Conservation (phyloP, 2,113 vertebrate genomes). For the Corythornis vintsioides region DNA sequence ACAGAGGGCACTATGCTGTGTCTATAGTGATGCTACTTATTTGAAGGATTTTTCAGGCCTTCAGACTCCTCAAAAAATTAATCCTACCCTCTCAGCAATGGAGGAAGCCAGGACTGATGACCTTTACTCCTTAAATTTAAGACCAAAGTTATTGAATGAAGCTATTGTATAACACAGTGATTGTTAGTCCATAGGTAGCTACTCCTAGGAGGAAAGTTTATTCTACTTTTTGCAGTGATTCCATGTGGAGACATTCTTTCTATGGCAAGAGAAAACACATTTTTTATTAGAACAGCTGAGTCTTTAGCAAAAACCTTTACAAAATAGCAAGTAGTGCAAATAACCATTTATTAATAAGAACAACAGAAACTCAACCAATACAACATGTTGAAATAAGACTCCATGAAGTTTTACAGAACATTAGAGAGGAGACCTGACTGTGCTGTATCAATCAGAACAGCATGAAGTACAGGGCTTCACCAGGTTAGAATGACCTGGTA, state of each 20-base stretch:
- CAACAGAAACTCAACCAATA: neutral
- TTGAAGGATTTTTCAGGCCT: neutral
- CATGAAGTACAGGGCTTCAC: neutral
- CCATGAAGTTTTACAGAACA: neutral
- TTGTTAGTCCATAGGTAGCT: neutral
- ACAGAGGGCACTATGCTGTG: fast-evolving
- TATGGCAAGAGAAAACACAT: neutral
- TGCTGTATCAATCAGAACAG: neutral
- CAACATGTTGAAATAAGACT: neutral
- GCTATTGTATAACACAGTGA: neutral
- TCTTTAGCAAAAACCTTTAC: neutral
- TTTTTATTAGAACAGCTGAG: neutral
- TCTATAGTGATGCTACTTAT: neutral
- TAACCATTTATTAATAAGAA: neutral
- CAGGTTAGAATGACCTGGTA: neutral
- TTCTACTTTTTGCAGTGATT: neutral
- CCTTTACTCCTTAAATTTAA: neutral
- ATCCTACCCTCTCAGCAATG: neutral
- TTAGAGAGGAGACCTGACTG: neutral
- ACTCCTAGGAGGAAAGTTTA: neutral
- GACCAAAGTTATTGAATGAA: neutral
- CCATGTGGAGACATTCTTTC: neutral
- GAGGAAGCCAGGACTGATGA: neutral
- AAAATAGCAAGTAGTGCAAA: neutral
- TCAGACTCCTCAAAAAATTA: neutral